phyloP scores from a whole-genome alignment of 2,888 invertebrate species.

The Clusia tigrina region DNA sequence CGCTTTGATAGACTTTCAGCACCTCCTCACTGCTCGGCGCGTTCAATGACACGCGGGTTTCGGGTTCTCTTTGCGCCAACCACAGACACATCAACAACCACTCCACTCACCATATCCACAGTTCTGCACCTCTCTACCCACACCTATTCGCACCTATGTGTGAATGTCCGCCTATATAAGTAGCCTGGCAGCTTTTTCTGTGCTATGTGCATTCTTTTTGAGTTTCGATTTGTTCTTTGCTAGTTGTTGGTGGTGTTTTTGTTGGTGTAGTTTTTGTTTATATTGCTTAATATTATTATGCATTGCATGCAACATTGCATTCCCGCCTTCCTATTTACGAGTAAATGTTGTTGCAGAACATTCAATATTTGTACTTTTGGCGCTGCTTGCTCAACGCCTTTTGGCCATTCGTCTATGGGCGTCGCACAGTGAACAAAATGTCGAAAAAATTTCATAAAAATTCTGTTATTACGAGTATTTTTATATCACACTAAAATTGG shows the following conservation, averaged over 20 bases:
- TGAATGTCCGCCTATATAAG: too few relatives aligned
- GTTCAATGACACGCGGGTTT: constrained; percentile 10
- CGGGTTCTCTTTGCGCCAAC: neutral
- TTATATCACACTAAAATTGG: too few relatives aligned
- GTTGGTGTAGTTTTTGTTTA: neutral
- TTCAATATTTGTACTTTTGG: constrained; percentile 2
- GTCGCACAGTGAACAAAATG: too few relatives aligned
- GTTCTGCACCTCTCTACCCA: too few relatives aligned
- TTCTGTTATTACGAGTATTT: too few relatives aligned
- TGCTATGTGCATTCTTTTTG: neutral
- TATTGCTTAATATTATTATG: neutral
- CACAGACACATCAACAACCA: neutral
- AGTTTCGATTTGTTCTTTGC: constrained; percentile 7
- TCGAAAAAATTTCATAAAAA: too few relatives aligned
- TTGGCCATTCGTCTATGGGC: too few relatives aligned
- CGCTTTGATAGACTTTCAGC: neutral
- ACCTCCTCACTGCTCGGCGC: neutral
- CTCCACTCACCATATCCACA: too few relatives aligned
- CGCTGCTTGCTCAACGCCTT: too few relatives aligned
- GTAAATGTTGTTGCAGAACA: neutral
- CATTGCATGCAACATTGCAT: neutral
- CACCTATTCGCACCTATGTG: neutral
- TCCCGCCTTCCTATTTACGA: neutral
- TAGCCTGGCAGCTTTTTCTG: neutral
- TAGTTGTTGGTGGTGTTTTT: neutral